Conservation (phyloP, 2,888 invertebrate species). For the Caenorhabditis zanzibari region DNA sequence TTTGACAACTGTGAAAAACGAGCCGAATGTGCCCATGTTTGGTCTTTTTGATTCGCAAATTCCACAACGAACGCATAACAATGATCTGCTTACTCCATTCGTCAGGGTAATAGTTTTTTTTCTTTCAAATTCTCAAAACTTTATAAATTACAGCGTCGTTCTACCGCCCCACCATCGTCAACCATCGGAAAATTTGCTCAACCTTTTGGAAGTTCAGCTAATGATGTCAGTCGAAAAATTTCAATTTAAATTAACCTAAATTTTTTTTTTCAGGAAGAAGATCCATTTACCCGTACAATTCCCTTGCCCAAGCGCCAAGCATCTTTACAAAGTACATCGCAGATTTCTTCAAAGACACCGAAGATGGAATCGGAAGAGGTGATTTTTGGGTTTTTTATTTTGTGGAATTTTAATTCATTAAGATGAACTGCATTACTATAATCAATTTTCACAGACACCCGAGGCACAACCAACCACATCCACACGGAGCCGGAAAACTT, state of each 20-base stretch:
- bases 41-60: slow-evolving; percentile 58
- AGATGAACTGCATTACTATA: not conserved
- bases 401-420: too few species aligned
- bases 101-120: not conserved
- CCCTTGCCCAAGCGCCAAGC: slow-evolving; percentile 33
- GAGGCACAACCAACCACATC: not conserved
- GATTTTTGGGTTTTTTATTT: not conserved
- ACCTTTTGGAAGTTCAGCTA: slow-evolving; percentile 28
- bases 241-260: not conserved
- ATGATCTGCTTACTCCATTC: slow-evolving; percentile 57
- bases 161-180: slow-evolving; percentile 30
- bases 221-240: not conserved
- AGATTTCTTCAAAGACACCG: not conserved
- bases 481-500: slow-evolving; percentile 1
- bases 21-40: slow-evolving; percentile 2
- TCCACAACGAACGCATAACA: slow-evolving; percentile 27
- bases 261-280: slow-evolving; percentile 24
- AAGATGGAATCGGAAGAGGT: slow-evolving; percentile 15
- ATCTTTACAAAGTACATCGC: slow-evolving; percentile 6
- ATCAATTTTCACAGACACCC: not conserved
- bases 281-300: slow-evolving; percentile 55
- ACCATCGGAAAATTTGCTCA: slow-evolving; percentile 39
- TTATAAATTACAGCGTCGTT: slow-evolving; percentile 46
- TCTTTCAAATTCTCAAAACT: not conserved
- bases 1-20: slow-evolving; percentile 36